Percentiles rank a stretch among this genome's conserved stretches.
phyloP scores from a whole-genome alignment of 1,140 invertebrate genomes.

The Tenebrio molitor region DNA sequence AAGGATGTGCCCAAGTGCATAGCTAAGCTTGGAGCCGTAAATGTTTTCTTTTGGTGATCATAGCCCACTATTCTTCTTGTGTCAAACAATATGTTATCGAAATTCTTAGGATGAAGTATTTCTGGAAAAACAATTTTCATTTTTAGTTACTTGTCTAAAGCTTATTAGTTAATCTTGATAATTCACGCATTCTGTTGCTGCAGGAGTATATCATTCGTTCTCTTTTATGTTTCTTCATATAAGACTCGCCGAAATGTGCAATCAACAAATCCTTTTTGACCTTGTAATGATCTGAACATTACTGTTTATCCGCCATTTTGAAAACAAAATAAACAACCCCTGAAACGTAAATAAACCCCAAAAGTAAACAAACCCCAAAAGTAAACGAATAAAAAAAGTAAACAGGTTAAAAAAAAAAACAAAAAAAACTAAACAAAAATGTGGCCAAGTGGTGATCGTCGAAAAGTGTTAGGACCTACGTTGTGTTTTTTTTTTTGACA shows the following conservation, averaged over 20 bases:
- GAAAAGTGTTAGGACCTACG: no score
- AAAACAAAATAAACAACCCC: no score
- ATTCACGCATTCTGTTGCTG: constrained; percentile 52
- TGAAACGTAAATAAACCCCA: no score
- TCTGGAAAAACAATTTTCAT: constrained; percentile 43
- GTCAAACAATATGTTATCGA: constrained; percentile 33
- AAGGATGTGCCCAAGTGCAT: constrained; percentile 40
- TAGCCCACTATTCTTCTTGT: constrained; percentile 23
- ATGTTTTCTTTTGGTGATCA: constrained; percentile 37
- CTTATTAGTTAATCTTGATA: constrained; percentile 49
- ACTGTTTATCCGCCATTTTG: no score
- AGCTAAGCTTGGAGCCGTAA: constrained; percentile 42
- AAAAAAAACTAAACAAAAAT: no score
- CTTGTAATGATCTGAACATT: no score
- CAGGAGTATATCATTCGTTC: constrained; percentile 45
- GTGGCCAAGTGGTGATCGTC: no score
- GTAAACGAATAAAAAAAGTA: no score
- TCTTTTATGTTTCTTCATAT: constrained; percentile 53
- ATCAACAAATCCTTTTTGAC: constrained; percentile 54
- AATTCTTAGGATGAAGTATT: constrained; percentile 44
- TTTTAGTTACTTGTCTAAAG: constrained; percentile 43
- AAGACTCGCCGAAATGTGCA: constrained; percentile 50
- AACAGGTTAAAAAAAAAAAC: no score
- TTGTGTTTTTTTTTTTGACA: no score
- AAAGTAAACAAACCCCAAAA: no score